These are phyloP conservation scores for Panagrolaimus sp. DNA, from an alignment of 1,140 invertebrate species.

Conservation along the genomic window DNA sequence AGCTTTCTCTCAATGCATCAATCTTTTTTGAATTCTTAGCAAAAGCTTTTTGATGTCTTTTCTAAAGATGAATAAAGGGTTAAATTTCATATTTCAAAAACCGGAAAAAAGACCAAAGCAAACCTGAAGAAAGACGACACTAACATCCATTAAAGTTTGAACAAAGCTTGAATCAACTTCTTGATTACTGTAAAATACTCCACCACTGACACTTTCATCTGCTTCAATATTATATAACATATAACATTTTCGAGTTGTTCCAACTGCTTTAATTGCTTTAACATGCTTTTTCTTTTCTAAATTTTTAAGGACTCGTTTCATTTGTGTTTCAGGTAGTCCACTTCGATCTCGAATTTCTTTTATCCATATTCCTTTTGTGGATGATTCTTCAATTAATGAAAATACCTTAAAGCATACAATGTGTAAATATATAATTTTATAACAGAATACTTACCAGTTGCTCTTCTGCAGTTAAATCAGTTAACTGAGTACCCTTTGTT, in stretches of 20 bases:
- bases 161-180: constrained; percentile 97
- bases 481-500: neutral
- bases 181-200: constrained; percentile 94
- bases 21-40: neutral
- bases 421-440: constrained; percentile 7
- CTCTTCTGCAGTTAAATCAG: constrained; percentile 31
- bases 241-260: constrained; percentile 87
- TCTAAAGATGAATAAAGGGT: neutral
- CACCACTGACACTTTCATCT: constrained; percentile 86
- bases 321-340: constrained; percentile 77
- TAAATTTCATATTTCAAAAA: neutral
- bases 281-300: constrained; percentile 81
- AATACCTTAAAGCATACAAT: constrained; percentile 32
- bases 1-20: constrained; percentile 1
- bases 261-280: constrained; percentile 91
- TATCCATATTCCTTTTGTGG: constrained; percentile 78
- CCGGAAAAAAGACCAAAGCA: constrained; percentile 13
- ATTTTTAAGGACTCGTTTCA: constrained; percentile 87
- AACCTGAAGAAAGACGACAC: constrained; percentile 59
- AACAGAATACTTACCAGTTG: constrained; percentile 30
- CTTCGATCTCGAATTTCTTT: constrained; percentile 81
- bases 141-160: constrained; percentile 70
- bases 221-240: constrained; percentile 91
- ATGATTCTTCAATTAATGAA: constrained; percentile 43
- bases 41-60: neutral